Conservation (phyloP, 2,797 vertebrate species). For the Takifugu rubripes region DNA sequence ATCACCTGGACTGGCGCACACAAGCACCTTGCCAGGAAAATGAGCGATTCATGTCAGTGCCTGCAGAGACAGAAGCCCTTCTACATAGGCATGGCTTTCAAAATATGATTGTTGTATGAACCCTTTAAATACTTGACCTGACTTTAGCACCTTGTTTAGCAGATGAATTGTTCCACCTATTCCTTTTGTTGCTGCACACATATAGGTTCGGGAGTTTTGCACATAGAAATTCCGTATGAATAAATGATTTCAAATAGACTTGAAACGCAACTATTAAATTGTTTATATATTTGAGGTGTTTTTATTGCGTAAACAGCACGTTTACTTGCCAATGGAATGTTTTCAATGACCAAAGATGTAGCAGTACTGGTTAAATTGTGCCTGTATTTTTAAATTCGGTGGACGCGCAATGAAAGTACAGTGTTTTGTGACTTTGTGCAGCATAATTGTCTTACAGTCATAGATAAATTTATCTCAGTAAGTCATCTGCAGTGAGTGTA, state of each 20-base stretch:
- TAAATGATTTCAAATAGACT: constrained; percentile 48
- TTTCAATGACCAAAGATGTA: constrained; percentile 66
- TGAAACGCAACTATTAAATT: constrained; percentile 41
- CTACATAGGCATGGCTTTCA: no score
- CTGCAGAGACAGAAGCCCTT: constrained; percentile 25
- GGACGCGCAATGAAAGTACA: constrained; percentile 11
- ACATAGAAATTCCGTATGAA: constrained; percentile 26
- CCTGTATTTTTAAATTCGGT: constrained; percentile 27
- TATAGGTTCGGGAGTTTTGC: constrained; percentile 31
- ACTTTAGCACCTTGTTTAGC: constrained; percentile 6
- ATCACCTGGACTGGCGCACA: constrained; percentile 35
- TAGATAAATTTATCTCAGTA: not conserved
- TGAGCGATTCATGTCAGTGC: constrained; percentile 46
- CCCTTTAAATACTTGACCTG: no score
- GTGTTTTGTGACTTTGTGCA: constrained; percentile 18
- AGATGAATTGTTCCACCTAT: constrained; percentile 31
- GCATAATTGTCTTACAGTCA: constrained; percentile 26
- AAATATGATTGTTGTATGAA: not conserved
- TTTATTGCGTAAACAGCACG: constrained; percentile 23
- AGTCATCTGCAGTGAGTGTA: constrained; percentile 15
- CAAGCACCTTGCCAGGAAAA: constrained; percentile 65
- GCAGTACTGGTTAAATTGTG: constrained; percentile 37
- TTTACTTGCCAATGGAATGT: constrained; percentile 26
- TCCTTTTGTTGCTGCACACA: constrained; percentile 26
- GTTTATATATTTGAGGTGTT: constrained; percentile 34